Conservation (phyloP, 2,888 invertebrate species). For the Hetaerina titia region DNA sequence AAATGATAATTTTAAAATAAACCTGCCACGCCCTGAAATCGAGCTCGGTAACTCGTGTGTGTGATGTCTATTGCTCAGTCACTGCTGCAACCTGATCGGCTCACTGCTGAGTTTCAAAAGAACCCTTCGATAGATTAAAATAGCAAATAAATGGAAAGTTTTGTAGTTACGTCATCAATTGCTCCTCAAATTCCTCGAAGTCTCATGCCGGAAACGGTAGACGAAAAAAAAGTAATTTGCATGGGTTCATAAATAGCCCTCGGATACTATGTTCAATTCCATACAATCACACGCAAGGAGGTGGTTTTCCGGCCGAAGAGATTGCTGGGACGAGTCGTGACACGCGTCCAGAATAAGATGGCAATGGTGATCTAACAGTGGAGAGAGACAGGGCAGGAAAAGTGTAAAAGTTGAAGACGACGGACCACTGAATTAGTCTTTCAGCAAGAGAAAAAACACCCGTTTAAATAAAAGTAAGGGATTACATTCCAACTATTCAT, state of each 20-base stretch:
- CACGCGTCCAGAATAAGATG: not conserved
- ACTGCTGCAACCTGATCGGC: not conserved
- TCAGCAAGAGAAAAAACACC: not conserved
- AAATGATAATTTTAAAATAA: not conserved
- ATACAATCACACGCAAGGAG: not conserved
- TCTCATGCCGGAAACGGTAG: not conserved
- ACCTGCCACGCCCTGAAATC: not conserved
- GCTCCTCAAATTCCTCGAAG: not conserved
- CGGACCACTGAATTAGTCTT: not conserved
- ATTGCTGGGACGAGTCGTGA: not conserved
- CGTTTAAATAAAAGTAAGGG: not conserved
- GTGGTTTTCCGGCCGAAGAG: slow-evolving; percentile 8
- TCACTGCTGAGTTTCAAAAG: not conserved
- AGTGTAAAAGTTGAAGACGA: not conserved
- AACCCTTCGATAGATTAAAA: not conserved
- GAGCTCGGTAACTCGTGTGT: not conserved
- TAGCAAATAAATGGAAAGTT: not conserved
- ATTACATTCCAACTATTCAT: not conserved
- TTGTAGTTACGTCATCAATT: not conserved
- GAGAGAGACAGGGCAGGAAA: not conserved
- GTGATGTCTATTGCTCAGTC: not conserved
- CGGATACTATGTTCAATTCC: not conserved
- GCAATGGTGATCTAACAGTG: not conserved
- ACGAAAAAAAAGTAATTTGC: not conserved
- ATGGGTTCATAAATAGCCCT: not conserved